A percentile compares a stretch with the other conserved stretches of the same genome.
These are phyloP conservation scores for Alsophila aescularia DNA, from an alignment of 2,888 invertebrate genomes.

Conservation along the genomic window DNA sequence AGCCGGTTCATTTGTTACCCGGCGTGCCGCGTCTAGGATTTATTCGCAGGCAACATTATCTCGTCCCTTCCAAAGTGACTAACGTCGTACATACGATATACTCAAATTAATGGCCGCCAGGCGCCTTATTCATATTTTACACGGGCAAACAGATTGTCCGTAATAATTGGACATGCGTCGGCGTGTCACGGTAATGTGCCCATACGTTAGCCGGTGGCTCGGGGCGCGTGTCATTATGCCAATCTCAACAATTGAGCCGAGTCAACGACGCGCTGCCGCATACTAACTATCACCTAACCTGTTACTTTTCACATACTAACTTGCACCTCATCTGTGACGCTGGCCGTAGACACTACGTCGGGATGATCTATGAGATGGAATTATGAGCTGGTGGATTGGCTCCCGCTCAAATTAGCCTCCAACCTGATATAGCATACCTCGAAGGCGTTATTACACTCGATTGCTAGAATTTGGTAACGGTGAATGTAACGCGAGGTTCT, in stretches of 20 bases:
- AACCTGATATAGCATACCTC: conserved; percentile 37
- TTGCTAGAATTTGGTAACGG: conserved; percentile 34
- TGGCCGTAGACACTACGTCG: conserved; percentile 35
- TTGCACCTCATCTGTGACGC: conserved; percentile 1
- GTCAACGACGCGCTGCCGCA: conserved; percentile 38
- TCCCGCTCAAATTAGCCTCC: conserved; percentile 58
- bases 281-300: conserved; percentile 14
- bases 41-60: conserved; percentile 78
- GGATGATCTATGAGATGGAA: conserved; percentile 70
- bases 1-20: conserved; percentile 72
- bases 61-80: conserved; percentile 73
- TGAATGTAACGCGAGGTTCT: conserved; percentile 18
- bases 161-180: conserved; percentile 82
- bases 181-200: conserved; percentile 77
- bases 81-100: conserved; percentile 60
- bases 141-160: conserved; percentile 74
- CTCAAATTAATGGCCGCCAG: conserved; percentile 66
- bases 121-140: conserved; percentile 78
- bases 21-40: conserved; percentile 66
- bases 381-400: conserved; percentile 67
- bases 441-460: conserved; percentile 33
- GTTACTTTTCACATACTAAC: conserved; percentile 6
- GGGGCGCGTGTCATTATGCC: conserved; percentile 76
- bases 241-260: conserved; percentile 72
- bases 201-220: conserved; percentile 74